Conservation (phyloP, 2,113 vertebrate species). For the Brevimyrus niger region DNA sequence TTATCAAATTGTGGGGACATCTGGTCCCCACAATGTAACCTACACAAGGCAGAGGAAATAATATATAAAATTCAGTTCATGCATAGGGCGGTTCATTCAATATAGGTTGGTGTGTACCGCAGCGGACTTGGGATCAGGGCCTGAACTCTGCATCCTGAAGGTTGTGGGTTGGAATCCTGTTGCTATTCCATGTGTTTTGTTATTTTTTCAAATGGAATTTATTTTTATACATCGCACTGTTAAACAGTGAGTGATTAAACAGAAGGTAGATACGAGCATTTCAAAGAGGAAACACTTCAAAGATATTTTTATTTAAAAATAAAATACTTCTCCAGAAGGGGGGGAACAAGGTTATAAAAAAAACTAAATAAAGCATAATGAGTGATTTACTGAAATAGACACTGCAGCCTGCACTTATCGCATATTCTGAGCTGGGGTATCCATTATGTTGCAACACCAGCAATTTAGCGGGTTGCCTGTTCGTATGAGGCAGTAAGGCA, state of each 20-base stretch:
- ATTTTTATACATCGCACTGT: not conserved
- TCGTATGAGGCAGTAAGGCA: not conserved
- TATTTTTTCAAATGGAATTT: not conserved
- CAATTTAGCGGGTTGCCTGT: not conserved
- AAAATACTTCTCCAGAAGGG: not conserved
- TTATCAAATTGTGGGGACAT: too few relatives aligned
- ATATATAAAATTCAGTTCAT: not conserved
- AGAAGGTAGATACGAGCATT: not conserved
- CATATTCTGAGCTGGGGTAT: not conserved
- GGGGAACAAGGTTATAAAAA: not conserved
- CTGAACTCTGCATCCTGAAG: not conserved
- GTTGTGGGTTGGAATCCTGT: not conserved
- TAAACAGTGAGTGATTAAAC: not conserved
- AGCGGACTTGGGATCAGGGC: not conserved
- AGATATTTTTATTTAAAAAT: not conserved
- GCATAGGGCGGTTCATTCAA: not conserved
- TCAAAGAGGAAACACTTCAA: not conserved
- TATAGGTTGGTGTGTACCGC: not conserved
- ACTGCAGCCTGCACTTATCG: not conserved
- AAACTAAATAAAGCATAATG: not conserved
- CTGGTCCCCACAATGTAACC: not conserved
- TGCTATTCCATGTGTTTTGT: not conserved
- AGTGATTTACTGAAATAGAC: slow-evolving; percentile 4
- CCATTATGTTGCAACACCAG: not conserved
- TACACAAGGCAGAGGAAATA: not conserved